phyloP scores from a whole-genome alignment of 2,113 vertebrate genomes.

The Camelus dromedarius region DNA sequence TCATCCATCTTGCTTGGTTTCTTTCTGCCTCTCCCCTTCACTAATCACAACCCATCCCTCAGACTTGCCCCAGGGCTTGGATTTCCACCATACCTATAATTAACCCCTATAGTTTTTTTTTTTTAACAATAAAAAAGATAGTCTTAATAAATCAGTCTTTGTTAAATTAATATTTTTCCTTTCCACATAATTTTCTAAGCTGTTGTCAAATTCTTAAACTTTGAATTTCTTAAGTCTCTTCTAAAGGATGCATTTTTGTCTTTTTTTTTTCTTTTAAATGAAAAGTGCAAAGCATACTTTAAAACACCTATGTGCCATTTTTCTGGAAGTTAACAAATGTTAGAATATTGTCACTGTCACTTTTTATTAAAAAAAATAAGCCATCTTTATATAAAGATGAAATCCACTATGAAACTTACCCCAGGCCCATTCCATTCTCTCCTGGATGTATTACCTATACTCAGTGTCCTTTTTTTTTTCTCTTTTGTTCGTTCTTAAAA shows the following conservation, averaged over 20 bases:
- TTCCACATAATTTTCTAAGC: neutral
- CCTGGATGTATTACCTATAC: neutral
- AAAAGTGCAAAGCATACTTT: neutral
- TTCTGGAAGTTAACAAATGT: neutral
- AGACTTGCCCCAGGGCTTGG: neutral
- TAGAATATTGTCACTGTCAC: neutral
- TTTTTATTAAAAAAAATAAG: neutral
- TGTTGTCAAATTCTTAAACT: neutral
- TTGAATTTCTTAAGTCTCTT: conserved; percentile 13
- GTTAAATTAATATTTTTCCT: neutral
- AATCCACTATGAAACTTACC: neutral
- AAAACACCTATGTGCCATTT: neutral
- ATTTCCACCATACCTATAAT: conserved; percentile 24
- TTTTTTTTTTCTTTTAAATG: neutral
- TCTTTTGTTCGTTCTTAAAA: neutral
- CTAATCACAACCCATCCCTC: neutral
- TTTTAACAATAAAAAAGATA: conserved; percentile 27
- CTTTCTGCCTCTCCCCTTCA: neutral
- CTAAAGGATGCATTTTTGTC: neutral
- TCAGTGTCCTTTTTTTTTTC: neutral
- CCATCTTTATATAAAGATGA: neutral
- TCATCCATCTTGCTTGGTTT: conserved; percentile 1
- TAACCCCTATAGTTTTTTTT: neutral
- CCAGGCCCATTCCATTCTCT: neutral
- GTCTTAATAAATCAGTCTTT: conserved; percentile 50